These are phyloP conservation scores for Amphimallon solstitiale DNA, from an alignment of 2,888 invertebrate species.

Conservation along the genomic window DNA sequence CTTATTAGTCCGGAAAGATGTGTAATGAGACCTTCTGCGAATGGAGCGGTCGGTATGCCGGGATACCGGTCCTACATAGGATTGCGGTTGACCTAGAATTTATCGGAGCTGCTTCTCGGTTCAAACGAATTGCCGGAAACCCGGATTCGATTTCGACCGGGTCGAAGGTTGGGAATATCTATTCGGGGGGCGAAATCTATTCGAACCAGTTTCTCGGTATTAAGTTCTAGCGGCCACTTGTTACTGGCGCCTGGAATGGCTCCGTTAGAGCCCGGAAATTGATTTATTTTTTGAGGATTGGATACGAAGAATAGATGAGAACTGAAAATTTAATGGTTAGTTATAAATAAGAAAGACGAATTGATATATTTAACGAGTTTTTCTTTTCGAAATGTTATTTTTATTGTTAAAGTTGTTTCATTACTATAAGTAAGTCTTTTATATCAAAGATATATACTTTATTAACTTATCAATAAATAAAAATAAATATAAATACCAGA, in stretches of 20 bases:
- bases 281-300: conserved; percentile 21
- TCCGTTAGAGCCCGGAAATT: conserved; percentile 8
- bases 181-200: background rate
- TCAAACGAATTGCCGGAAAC: conserved; percentile 20
- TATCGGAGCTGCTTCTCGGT: conserved; percentile 8
- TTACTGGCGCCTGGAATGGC: conserved; percentile 13
- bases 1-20: conserved; percentile 21
- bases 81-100: conserved; percentile 26
- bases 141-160: conserved; percentile 16
- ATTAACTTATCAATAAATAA: too few relatives aligned
- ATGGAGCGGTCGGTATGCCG: conserved; percentile 8
- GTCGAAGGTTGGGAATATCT: background rate
- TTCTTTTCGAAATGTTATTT: too few relatives aligned
- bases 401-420: too few relatives aligned
- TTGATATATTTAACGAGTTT: background rate
- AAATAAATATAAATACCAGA: too few relatives aligned
- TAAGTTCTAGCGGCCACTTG: conserved; percentile 18
- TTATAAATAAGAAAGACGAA: conserved; percentile 16
- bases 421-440: too few relatives aligned
- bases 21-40: conserved; percentile 27
- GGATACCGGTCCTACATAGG: background rate
- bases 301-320: background rate
- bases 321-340: conserved; percentile 8
- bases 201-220: background rate
- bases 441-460: too few relatives aligned